A percentile compares a stretch with the other conserved stretches of the same genome.
phyloP scores from a whole-genome alignment of 1,140 invertebrate genomes.

The Araneus ventricosus region DNA sequence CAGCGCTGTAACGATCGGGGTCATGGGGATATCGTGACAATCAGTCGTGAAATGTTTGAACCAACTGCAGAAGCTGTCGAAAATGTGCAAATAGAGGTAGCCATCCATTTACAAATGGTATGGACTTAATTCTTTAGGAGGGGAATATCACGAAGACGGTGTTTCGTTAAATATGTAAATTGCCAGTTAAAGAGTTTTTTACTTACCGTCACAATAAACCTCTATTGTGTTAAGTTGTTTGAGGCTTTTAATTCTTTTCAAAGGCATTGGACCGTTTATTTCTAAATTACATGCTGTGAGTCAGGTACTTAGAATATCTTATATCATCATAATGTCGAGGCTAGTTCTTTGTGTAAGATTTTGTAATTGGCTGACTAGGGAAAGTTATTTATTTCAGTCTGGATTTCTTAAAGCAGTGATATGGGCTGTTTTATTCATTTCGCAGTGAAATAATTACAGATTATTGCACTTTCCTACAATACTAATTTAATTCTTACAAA shows the following conservation, averaged over 20 bases:
- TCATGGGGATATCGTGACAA: slow-evolving; percentile 61
- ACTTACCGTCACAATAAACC: background rate
- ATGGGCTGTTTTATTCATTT: background rate
- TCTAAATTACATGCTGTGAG: background rate
- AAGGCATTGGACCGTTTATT: background rate
- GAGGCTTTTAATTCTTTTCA: background rate
- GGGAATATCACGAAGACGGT: slow-evolving; percentile 35
- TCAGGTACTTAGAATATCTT: background rate
- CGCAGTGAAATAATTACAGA: background rate
- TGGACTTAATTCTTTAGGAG: slow-evolving; percentile 23
- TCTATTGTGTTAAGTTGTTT: background rate
- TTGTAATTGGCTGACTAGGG: background rate
- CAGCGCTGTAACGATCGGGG: slow-evolving; percentile 25
- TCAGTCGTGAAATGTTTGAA: slow-evolving; percentile 46
- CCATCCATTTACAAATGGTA: slow-evolving; percentile 6
- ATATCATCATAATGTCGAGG: background rate
- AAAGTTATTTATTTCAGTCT: background rate
- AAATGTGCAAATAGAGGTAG: slow-evolving; percentile 6
- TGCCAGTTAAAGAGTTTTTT: background rate
- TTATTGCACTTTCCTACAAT: no score
- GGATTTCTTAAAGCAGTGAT: background rate
- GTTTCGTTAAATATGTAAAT: slow-evolving; percentile 55
- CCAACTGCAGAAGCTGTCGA: background rate
- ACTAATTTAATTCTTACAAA: no score
- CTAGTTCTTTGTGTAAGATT: background rate